phyloP scores from a whole-genome alignment of 1,140 invertebrate genomes.

The Zelostemma sp. region DNA sequence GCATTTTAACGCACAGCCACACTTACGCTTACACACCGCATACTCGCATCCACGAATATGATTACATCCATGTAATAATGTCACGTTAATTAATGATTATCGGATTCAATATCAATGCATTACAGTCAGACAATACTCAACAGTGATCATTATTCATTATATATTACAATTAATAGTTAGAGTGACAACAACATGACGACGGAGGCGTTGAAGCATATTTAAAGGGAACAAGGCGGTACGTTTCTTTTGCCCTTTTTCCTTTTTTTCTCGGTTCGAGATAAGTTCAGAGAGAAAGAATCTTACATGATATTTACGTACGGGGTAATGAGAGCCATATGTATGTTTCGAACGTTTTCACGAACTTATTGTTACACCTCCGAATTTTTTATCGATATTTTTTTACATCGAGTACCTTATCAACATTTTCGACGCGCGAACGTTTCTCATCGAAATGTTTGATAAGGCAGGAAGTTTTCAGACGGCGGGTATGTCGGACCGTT shows the following conservation, averaged over 20 bases:
- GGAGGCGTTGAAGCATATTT: conserved; percentile 69
- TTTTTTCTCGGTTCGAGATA: conserved; percentile 27
- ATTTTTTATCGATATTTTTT: conserved; percentile 40
- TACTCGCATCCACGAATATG: conserved; percentile 59
- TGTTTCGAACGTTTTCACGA: conserved; percentile 51
- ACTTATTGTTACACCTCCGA: conserved; percentile 37
- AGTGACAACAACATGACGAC: conserved; percentile 72
- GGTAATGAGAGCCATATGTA: conserved; percentile 48
- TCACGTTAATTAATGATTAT: conserved; percentile 71
- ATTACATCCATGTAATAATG: conserved; percentile 68
- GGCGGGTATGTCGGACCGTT: conserved; percentile 39
- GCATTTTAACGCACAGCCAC: conserved; percentile 41
- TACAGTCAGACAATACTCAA: conserved; percentile 72
- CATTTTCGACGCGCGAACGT: background rate
- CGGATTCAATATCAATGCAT: conserved; percentile 71
- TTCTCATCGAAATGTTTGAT: background rate
- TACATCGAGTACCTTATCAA: conserved; percentile 14
- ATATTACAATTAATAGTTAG: conserved; percentile 71
- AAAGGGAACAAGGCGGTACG: conserved; percentile 50
- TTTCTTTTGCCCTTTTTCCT: conserved; percentile 29
- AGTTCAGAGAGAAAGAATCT: conserved; percentile 36
- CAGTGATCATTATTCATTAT: conserved; percentile 71
- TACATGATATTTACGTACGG: conserved; percentile 49
- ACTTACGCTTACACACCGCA: conserved; percentile 14
- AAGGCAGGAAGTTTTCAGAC: conserved; percentile 24